Evolutionary conservation across 2,888 invertebrate species (phyloP).

Genomic region (Chironomus tentans): DNA sequence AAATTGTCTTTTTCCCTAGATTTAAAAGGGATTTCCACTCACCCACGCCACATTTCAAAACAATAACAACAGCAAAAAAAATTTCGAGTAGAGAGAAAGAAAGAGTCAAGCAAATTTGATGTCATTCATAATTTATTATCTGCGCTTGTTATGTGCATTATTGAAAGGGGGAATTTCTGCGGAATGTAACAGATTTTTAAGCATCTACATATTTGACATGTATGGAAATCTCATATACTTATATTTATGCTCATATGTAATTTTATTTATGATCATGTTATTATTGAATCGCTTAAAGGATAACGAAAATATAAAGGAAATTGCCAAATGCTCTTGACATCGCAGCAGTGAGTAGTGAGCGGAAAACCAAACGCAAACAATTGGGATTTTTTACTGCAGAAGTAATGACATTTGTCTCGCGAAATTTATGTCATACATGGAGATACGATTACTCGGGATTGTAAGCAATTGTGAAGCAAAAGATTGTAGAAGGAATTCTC

Average conservation of each 20-base stretch:
- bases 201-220: neutral
- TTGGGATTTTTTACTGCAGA: slow-evolving; percentile 6
- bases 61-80: neutral
- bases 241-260: slow-evolving; percentile 25
- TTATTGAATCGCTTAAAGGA: slow-evolving; percentile 7
- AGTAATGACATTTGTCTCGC: slow-evolving; percentile 25
- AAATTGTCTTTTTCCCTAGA: neutral
- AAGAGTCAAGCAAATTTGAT: slow-evolving; percentile 17
- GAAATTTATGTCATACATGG: slow-evolving; percentile 21
- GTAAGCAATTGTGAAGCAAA: neutral
- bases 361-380: slow-evolving; percentile 24
- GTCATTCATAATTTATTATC: slow-evolving; percentile 26
- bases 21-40: neutral
- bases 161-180: slow-evolving; percentile 11
- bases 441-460: neutral
- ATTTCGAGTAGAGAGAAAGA: neutral
- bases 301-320: slow-evolving; percentile 6
- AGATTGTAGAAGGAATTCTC: neutral
- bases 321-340: slow-evolving; percentile 24
- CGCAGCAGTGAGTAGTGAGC: too few relatives aligned
- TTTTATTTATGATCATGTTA: slow-evolving; percentile 26
- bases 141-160: neutral
- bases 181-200: slow-evolving; percentile 17
- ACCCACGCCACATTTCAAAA: too few relatives aligned
- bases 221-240: neutral